Evolutionary conservation across 2,797 vertebrate species (phyloP).

Genomic region (Lagodon rhomboides): DNA sequence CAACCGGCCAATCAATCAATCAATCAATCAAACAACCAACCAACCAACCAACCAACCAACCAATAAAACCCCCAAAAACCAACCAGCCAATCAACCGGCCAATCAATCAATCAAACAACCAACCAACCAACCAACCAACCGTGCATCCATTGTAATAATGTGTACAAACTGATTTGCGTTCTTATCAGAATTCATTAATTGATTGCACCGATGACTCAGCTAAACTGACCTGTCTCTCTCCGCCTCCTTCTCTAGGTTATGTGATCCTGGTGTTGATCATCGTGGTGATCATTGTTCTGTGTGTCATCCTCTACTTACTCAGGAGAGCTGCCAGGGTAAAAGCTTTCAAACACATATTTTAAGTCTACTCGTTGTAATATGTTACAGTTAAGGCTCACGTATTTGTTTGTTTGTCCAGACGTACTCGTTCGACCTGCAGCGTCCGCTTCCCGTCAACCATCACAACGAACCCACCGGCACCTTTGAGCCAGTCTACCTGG

Average conservation of each 20-base stretch:
- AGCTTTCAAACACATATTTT: background rate
- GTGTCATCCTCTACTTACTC: slow-evolving; percentile 65
- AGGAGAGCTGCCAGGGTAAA: slow-evolving; percentile 64
- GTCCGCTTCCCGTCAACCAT: background rate
- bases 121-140: too few species aligned
- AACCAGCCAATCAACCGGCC: too few species aligned
- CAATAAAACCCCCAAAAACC: too few species aligned
- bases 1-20: background rate
- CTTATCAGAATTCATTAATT: too few species aligned
- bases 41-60: too few species aligned
- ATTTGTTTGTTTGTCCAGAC: slow-evolving; percentile 41
- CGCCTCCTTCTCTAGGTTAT: slow-evolving; percentile 40
- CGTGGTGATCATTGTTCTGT: slow-evolving; percentile 54
- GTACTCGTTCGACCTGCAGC: slow-evolving; percentile 75
- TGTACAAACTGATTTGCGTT: too few species aligned
- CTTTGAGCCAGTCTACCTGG: slow-evolving; percentile 69
- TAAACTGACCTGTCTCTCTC: background rate
- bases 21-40: background rate
- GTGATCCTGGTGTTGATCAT: slow-evolving; percentile 65
- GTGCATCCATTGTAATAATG: too few species aligned
- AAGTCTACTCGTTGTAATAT: background rate
- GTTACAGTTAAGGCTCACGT: background rate
- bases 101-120: too few species aligned
- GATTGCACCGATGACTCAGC: too few species aligned
- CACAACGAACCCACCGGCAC: slow-evolving; percentile 51